phyloP scores from a whole-genome alignment of 2,113 vertebrate genomes.

The Podarcis muralis region DNA sequence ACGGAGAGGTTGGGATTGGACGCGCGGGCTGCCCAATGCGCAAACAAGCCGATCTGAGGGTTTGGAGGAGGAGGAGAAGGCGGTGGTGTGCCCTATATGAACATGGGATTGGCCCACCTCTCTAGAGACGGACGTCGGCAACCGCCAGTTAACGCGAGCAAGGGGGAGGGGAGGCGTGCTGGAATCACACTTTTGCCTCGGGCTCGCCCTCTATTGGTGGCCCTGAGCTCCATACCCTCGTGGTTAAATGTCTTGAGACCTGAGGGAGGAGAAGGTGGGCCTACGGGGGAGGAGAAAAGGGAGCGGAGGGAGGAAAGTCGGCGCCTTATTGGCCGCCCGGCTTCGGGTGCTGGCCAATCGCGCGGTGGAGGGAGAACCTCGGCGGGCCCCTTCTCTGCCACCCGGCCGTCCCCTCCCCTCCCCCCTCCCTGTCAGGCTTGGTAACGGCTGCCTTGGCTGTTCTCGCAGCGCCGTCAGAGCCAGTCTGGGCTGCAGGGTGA shows the following conservation, averaged over 20 bases:
- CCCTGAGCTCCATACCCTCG: neutral
- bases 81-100: neutral
- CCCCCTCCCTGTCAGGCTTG: neutral
- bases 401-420: neutral
- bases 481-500: neutral
- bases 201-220: neutral
- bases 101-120: neutral
- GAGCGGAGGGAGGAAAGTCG: neutral
- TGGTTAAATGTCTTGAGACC: neutral
- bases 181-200: neutral
- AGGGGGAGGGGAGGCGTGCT: neutral
- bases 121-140: neutral
- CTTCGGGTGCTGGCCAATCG: neutral
- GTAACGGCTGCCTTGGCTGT: neutral
- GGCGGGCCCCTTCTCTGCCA: neutral
- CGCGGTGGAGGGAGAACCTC: neutral
- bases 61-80: neutral
- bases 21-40: fast-evolving
- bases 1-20: fast-evolving
- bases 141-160: neutral
- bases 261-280: neutral
- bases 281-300: neutral
- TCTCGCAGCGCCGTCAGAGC: neutral
- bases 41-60: fast-evolving
- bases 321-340: neutral